These are phyloP conservation scores for Beroe forskalii DNA, from an alignment of 37 sponge, comb jelly and placozoan species.

Conservation along the genomic window DNA sequence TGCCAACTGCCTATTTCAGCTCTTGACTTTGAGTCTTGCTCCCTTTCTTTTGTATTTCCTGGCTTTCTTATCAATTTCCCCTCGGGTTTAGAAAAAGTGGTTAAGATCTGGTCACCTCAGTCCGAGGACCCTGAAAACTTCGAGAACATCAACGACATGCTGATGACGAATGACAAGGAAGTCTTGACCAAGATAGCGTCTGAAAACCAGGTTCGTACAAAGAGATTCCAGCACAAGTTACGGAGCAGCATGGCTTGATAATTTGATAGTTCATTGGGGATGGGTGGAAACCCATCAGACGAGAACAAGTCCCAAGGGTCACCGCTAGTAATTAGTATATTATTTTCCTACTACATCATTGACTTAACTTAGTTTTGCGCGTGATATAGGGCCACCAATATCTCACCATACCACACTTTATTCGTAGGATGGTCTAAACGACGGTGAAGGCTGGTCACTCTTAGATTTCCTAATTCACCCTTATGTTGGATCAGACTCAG, in stretches of 20 bases:
- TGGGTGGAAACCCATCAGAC: too few relatives aligned
- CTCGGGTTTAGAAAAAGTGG: conserved; percentile 30
- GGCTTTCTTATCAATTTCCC: too few relatives aligned
- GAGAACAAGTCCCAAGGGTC: too few relatives aligned
- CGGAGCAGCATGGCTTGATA: too few relatives aligned
- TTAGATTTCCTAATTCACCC: background rate
- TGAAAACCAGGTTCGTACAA: background rate
- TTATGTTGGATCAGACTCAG: background rate
- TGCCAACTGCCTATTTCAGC: too few relatives aligned
- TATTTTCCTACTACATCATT: too few relatives aligned
- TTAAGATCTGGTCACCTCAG: conserved; percentile 40
- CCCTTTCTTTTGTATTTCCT: too few relatives aligned
- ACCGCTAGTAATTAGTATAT: too few relatives aligned
- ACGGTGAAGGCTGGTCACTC: background rate
- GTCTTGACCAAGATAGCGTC: background rate
- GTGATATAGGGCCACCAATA: background rate
- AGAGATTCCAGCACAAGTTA: too few relatives aligned
- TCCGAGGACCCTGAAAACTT: background rate
- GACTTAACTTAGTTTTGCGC: too few relatives aligned
- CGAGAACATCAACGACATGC: background rate
- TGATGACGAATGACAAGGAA: background rate
- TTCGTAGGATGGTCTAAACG: background rate
- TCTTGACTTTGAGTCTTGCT: too few relatives aligned
- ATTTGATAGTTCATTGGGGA: too few relatives aligned
- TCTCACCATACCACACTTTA: background rate